Evolutionary conservation across 2,888 invertebrate species (phyloP), one percentile per base, ranked within the genome.

Genomic region (Drosophila pullipes): DNA sequence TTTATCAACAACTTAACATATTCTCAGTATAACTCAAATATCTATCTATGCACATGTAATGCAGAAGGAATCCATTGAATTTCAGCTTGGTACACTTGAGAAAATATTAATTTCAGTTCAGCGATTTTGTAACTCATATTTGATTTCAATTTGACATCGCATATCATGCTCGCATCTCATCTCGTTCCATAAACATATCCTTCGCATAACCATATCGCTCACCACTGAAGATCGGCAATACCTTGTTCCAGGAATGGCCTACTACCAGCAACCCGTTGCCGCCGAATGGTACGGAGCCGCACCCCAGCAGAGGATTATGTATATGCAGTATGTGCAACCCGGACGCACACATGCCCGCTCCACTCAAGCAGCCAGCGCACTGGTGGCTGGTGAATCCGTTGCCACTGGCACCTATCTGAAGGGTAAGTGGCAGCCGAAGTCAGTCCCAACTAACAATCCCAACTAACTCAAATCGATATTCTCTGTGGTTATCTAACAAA

Each of bases 251-350:
- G 93, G 92, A 77, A 89, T 92, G 90, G 91, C 90, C 47, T 92
- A 92, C 76, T 89, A 89, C 54, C 92, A 93, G 76, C 93, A 91
- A 49, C 92, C 93, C 6, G 90, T 92, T 39, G 90, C 93, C 47
- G 91, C 90, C 49, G 91, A 87, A 69, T 91, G 91, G 75, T 92
- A 91, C 65, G 87, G 78, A 3, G 76, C 82, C 13, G 77, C 72
- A 6, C 85, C 91, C 31, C 90, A 91, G 61, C 85, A 90, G 60
- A 91, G 92, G 39, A 84, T 91, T 77, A 91, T 92, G 91, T 93
- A 93, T 74, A 91, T 93, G 89, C 92, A 93, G 65, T 92, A 93
- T 49, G 92, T 92, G 47, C 92, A 92, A 69, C 93, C 93, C 30
- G 85, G 91, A 55, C 79, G 83, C 68, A 90, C 90, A 7, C 90